A percentile compares a stretch with the other conserved stretches of the same genome.
Evolutionary conservation across 2,888 invertebrate species (phyloP).

Genomic region (Mongoloraphidia duomilia): DNA sequence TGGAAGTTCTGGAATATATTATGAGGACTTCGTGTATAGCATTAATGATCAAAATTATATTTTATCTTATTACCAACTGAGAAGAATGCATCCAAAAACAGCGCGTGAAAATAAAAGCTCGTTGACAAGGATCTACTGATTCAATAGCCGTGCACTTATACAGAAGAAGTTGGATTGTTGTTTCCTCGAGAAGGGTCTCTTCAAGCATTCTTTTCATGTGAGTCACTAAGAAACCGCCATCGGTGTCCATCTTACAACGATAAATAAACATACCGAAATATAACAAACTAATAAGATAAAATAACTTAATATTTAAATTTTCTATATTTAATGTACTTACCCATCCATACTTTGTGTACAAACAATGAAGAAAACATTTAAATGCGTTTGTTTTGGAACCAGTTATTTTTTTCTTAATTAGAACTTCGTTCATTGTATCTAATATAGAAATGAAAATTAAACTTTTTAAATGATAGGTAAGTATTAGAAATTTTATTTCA

Average conservation of each 20-base stretch:
- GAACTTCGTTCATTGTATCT: conserved; percentile 27
- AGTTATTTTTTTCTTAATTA: conserved; percentile 24
- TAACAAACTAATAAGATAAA: neutral
- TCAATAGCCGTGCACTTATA: conserved; percentile 25
- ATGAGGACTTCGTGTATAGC: no score
- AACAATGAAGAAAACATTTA: conserved; percentile 28
- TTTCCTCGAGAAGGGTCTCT: conserved; percentile 20
- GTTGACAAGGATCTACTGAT: conserved; percentile 24
- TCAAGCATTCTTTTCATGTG: conserved; percentile 24
- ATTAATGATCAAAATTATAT: no score
- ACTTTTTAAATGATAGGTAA: neutral
- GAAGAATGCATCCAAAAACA: conserved; percentile 28
- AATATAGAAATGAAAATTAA: conserved; percentile 7
- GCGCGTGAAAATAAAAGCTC: conserved; percentile 25
- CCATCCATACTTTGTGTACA: conserved; percentile 28
- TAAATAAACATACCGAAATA: neutral
- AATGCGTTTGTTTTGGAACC: conserved; percentile 20
- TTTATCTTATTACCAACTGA: conserved; percentile 18
- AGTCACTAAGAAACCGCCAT: conserved; percentile 27
- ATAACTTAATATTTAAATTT: no score
- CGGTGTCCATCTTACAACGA: conserved; percentile 24
- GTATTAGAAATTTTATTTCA: neutral
- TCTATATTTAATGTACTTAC: conserved; percentile 8
- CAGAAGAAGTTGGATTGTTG: conserved; percentile 22
- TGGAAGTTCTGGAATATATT: no score